Evolutionary conservation across 1,140 invertebrate species (phyloP).

Genomic region (Megalopta genalis): DNA sequence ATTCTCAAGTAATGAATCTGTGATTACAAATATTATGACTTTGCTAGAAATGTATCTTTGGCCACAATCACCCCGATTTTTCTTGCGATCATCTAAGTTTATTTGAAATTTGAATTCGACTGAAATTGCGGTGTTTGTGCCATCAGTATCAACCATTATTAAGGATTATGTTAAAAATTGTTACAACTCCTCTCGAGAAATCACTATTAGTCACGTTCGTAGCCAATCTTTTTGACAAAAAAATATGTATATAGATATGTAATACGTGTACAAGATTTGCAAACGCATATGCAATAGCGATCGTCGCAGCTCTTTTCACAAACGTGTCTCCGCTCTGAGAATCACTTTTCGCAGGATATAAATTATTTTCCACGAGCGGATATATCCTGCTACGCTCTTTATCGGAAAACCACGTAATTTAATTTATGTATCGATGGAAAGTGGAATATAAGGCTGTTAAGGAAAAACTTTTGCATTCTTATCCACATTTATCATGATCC

Average conservation of each 20-base stretch:
- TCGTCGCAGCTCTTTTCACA: conserved; percentile 14
- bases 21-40: conserved; percentile 10
- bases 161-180: background rate
- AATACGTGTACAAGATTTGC: conserved; percentile 8
- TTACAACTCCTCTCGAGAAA: background rate
- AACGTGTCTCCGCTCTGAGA: conserved; percentile 36
- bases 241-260: conserved; percentile 2
- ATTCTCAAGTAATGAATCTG: background rate
- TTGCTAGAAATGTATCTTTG: background rate
- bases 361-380: conserved; percentile 38
- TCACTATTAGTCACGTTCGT: background rate
- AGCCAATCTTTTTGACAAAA: background rate
- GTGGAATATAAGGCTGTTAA: conserved; percentile 66
- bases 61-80: background rate
- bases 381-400: conserved; percentile 41
- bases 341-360: conserved; percentile 29
- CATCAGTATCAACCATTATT: background rate
- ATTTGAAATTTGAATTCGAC: background rate
- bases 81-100: background rate
- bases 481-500: conserved; percentile 15
- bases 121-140: background rate
- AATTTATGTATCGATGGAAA: conserved; percentile 66
- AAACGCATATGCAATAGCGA: conserved; percentile 36
- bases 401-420: conserved; percentile 55
- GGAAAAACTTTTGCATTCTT: conserved; percentile 47